Evolutionary conservation across 2,113 vertebrate species (phyloP).

Genomic region (Nasalis larvatus): DNA sequence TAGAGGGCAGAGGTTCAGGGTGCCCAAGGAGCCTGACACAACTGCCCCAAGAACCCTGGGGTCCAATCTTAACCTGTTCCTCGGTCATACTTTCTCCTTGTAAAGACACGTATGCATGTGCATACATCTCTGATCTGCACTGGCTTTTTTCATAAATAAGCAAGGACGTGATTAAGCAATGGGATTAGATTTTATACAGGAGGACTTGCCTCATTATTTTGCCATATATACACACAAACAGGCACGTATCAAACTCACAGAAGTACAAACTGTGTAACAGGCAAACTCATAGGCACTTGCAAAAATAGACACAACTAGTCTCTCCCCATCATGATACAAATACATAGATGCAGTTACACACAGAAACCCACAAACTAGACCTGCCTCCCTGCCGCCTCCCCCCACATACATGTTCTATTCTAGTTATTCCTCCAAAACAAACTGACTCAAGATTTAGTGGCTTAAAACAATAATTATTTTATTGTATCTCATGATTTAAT

Average conservation of each 20-base stretch:
- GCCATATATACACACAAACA: neutral
- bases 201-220: neutral
- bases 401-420: neutral
- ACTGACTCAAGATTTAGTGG: neutral
- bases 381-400: rapidly evolving
- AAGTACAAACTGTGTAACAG: neutral
- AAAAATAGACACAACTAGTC: neutral
- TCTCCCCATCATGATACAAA: neutral
- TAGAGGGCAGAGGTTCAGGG: neutral
- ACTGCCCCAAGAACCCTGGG: neutral
- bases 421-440: neutral
- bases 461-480: neutral
- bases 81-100: neutral
- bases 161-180: rapidly evolving
- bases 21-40: rapidly evolving
- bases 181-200: neutral
- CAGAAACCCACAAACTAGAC: neutral
- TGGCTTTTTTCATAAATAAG: neutral
- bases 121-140: neutral
- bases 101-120: rapidly evolving
- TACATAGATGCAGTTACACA: neutral
- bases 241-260: neutral
- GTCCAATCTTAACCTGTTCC: neutral
- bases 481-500: rapidly evolving
- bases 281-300: neutral